These are phyloP conservation scores for Carollia perspicillata DNA, from an alignment of 2,113 vertebrate genomes.

Conservation along the genomic window DNA sequence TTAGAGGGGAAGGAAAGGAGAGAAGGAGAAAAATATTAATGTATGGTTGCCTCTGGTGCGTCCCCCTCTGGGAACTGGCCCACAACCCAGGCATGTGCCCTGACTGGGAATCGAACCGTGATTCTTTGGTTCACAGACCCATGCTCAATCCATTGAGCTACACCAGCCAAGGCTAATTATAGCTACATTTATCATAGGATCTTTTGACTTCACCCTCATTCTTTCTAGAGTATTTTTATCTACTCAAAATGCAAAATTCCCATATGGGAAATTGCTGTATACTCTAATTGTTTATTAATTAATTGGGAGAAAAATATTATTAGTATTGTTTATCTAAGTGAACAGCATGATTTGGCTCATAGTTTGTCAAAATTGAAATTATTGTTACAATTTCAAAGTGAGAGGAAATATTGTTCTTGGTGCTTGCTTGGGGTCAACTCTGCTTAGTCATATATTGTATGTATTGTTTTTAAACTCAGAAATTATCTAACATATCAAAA, in stretches of 20 bases:
- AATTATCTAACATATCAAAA: not conserved
- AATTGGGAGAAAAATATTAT: not conserved
- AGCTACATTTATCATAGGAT: not conserved
- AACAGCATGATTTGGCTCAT: not conserved
- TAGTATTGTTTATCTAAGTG: not conserved
- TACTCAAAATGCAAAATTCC: not conserved
- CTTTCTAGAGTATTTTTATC: not conserved
- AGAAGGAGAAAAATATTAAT: too few relatives aligned
- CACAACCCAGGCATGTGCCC: too few relatives aligned
- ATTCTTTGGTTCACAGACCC: too few relatives aligned
- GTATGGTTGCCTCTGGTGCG: too few relatives aligned
- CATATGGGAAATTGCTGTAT: not conserved
- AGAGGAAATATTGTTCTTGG: not conserved
- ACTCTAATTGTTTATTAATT: not conserved
- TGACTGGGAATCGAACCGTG: too few relatives aligned
- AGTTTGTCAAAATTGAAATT: slow-evolving; percentile 13
- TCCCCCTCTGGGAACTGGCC: too few relatives aligned
- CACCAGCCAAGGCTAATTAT: too few relatives aligned
- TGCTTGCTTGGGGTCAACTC: not conserved
- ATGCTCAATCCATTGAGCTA: too few relatives aligned
- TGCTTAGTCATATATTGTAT: not conserved
- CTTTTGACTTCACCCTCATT: not conserved
- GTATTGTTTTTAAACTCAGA: not conserved
- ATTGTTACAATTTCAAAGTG: slow-evolving; percentile 8
- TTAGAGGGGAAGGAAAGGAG: too few relatives aligned